These are phyloP conservation scores for Archilochus colubris DNA, from an alignment of 2,113 vertebrate species.

Conservation along the genomic window DNA sequence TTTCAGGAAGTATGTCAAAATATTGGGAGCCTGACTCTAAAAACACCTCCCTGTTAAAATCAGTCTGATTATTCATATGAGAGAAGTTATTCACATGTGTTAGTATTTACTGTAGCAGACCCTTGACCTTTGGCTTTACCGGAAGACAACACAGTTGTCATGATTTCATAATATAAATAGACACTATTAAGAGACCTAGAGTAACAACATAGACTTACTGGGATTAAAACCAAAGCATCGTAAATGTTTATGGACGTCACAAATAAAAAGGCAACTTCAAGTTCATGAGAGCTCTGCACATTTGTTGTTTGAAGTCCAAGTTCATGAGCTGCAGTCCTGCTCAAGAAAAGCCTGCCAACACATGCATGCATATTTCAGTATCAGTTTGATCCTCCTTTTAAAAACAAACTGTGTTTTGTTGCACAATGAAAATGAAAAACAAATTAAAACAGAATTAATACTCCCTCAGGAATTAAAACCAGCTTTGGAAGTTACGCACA, in stretches of 20 bases:
- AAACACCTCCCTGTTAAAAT: background rate
- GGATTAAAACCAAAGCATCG: conserved; percentile 39
- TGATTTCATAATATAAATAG: conserved; percentile 62
- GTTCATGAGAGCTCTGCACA: conserved; percentile 23
- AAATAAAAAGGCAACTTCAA: conserved; percentile 37
- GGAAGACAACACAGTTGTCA: conserved; percentile 47
- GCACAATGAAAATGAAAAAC: conserved; percentile 43
- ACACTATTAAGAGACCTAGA: background rate
- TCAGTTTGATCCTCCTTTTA: conserved; percentile 34
- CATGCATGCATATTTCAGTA: background rate
- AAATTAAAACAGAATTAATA: conserved; percentile 29
- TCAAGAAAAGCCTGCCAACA: conserved; percentile 20
- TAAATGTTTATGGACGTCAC: conserved; percentile 42
- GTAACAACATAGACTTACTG: conserved; percentile 15
- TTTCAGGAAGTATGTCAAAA: conserved; percentile 43
- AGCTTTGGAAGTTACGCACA: background rate
- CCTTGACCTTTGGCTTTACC: background rate
- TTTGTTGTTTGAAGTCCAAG: conserved; percentile 35
- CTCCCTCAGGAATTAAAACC: conserved; percentile 13
- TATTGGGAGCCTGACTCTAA: conserved; percentile 36
- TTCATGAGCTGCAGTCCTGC: background rate
- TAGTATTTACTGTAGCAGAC: conserved; percentile 26
- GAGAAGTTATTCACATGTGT: conserved; percentile 22
- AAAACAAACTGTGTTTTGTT: conserved; percentile 28
- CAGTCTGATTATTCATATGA: conserved; percentile 1